Evolutionary conservation across 2,888 invertebrate species (phyloP).

Genomic region (Leucophenga maculata): DNA sequence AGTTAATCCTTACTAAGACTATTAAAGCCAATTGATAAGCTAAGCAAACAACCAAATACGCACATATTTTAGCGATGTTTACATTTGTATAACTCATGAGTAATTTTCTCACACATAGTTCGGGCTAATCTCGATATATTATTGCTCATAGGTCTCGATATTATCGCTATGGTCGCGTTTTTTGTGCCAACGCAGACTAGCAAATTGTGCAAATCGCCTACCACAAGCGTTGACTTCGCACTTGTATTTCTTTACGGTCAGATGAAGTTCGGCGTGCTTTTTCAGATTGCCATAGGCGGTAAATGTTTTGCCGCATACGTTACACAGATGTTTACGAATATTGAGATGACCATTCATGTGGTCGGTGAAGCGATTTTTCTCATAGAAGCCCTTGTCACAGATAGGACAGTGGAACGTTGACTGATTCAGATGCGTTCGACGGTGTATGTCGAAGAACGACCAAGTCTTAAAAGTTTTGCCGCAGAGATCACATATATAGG

Average conservation of each 20-base stretch:
- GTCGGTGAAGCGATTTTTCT: slow-evolving; percentile 65
- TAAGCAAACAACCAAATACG: slow-evolving; percentile 40
- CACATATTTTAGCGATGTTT: slow-evolving; percentile 8
- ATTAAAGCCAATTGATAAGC: slow-evolving; percentile 43
- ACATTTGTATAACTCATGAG: slow-evolving; percentile 34
- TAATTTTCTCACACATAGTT: slow-evolving; percentile 24
- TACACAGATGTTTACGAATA: slow-evolving; percentile 64
- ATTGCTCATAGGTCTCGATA: slow-evolving; percentile 31
- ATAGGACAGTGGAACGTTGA: slow-evolving; percentile 65
- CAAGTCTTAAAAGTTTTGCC: slow-evolving; percentile 66
- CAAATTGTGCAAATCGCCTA: slow-evolving; percentile 62
- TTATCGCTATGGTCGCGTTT: slow-evolving; percentile 44
- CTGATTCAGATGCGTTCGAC: slow-evolving; percentile 60
- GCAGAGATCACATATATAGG: slow-evolving; percentile 63
- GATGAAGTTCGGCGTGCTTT: slow-evolving; percentile 62
- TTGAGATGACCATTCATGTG: slow-evolving; percentile 67
- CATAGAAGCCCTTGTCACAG: slow-evolving; percentile 65
- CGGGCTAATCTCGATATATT: slow-evolving; percentile 34
- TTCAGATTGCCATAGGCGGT: slow-evolving; percentile 64
- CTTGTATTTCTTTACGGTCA: slow-evolving; percentile 62
- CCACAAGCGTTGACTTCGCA: slow-evolving; percentile 51
- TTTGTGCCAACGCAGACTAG: slow-evolving; percentile 63
- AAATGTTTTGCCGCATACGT: slow-evolving; percentile 62
- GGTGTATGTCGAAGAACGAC: slow-evolving; percentile 66
- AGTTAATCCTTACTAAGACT: slow-evolving; percentile 28